phyloP scores from a whole-genome alignment of 2,888 invertebrate genomes.

The Drosophila mimetica region DNA sequence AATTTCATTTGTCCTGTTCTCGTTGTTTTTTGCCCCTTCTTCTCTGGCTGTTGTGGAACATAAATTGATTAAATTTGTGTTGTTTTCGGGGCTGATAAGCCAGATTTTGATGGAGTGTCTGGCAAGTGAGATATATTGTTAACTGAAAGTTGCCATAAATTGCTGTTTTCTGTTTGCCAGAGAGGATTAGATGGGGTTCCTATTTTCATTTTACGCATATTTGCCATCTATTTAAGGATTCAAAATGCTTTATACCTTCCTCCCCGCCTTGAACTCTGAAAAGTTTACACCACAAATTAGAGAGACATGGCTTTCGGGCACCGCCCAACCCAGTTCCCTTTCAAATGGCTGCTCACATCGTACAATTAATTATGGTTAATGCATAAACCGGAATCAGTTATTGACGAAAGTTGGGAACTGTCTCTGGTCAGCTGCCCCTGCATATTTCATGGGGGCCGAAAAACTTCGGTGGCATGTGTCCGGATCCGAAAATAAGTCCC shows the following conservation, averaged over 20 bases:
- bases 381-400: conserved; percentile 32
- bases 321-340: conserved; percentile 12
- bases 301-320: not conserved
- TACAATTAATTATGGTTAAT: conserved; percentile 42
- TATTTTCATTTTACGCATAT: too few species aligned
- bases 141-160: not conserved
- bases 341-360: not conserved
- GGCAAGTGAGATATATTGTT: not conserved
- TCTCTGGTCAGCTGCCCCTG: conserved; percentile 22
- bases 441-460: conserved; percentile 38
- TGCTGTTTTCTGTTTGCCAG: not conserved
- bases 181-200: not conserved
- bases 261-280: not conserved
- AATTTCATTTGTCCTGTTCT: conserved; percentile 29
- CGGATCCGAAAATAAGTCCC: conserved; percentile 31
- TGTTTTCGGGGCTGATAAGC: conserved; percentile 24
- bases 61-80: conserved; percentile 41
- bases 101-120: conserved; percentile 17
- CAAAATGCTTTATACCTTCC: not conserved
- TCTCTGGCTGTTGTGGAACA: conserved; percentile 40
- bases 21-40: conserved; percentile 9
- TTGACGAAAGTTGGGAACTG: conserved; percentile 11
- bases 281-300: conserved; percentile 33
- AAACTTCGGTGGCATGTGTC: conserved; percentile 31
- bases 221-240: not conserved